phyloP scores from a whole-genome alignment of 2,888 invertebrate species.

The Melanotus villosus region DNA sequence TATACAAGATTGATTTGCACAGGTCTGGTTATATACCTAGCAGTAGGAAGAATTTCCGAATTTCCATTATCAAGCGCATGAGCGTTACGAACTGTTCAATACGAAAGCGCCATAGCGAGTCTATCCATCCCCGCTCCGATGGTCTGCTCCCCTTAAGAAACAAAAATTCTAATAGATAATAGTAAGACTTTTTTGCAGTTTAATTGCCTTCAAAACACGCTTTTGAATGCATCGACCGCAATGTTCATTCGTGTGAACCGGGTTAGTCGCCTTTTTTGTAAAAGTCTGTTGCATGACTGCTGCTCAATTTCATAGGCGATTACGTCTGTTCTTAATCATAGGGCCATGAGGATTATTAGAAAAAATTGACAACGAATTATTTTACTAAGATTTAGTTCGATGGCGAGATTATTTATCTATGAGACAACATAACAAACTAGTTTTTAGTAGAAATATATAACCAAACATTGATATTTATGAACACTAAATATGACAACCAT shows the following conservation, averaged over 20 bases:
- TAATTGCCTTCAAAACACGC: constrained; percentile 18
- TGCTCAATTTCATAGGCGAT: constrained; percentile 19
- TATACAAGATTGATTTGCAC: constrained; percentile 21
- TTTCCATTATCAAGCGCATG: constrained; percentile 41
- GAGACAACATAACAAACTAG: no score
- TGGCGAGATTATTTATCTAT: no score
- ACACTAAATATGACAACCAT: no score
- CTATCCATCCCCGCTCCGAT: constrained; percentile 23
- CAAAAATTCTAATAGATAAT: constrained; percentile 28
- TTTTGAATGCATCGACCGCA: constrained; percentile 30
- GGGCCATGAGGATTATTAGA: constrained; percentile 5
- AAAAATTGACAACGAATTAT: neutral
- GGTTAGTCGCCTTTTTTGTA: constrained; percentile 24
- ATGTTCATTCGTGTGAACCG: constrained; percentile 21
- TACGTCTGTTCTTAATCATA: constrained; percentile 5
- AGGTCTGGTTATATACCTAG: constrained; percentile 26
- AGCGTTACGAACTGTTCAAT: constrained; percentile 42
- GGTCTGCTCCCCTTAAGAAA: constrained; percentile 15
- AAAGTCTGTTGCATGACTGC: constrained; percentile 8
- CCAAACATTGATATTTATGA: no score
- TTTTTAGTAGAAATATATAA: no score
- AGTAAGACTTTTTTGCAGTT: constrained; percentile 15
- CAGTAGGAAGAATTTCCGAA: constrained; percentile 34
- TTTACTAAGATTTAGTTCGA: no score
- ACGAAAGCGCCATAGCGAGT: constrained; percentile 32